phyloP scores from a whole-genome alignment of 2,113 vertebrate species.

The Ibidorhyncha struthersii region DNA sequence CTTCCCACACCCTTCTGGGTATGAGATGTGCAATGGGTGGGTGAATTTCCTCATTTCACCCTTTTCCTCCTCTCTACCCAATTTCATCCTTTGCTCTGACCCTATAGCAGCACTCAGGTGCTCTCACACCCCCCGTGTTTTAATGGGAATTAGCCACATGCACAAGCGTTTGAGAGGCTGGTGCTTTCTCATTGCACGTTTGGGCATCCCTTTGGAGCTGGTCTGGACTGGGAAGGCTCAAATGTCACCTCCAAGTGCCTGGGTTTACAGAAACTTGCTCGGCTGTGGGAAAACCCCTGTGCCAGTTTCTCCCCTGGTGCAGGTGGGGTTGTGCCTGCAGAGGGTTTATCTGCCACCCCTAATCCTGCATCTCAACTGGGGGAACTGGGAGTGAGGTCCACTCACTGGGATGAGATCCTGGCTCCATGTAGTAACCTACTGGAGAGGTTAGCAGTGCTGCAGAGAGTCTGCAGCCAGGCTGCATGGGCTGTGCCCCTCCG shows the following conservation, averaged over 20 bases:
- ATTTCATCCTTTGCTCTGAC: neutral
- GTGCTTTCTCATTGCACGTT: neutral
- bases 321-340: neutral
- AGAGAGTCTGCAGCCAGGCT: neutral
- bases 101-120: neutral
- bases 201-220: neutral
- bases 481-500: neutral
- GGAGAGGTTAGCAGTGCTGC: no score
- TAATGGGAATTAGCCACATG: neutral
- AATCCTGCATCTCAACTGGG: neutral
- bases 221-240: neutral
- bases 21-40: neutral
- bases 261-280: no score
- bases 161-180: neutral
- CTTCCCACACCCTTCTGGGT: neutral
- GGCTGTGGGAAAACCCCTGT: no score
- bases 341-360: neutral
- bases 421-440: fast-evolving
- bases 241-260: neutral
- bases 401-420: neutral
- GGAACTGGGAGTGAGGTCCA: neutral
- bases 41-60: no score
- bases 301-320: neutral
- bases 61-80: neutral
- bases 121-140: no score